These are phyloP conservation scores for Phataginus tetradactyla DNA, from an alignment of 2,797 vertebrate genomes.

Conservation along the genomic window DNA sequence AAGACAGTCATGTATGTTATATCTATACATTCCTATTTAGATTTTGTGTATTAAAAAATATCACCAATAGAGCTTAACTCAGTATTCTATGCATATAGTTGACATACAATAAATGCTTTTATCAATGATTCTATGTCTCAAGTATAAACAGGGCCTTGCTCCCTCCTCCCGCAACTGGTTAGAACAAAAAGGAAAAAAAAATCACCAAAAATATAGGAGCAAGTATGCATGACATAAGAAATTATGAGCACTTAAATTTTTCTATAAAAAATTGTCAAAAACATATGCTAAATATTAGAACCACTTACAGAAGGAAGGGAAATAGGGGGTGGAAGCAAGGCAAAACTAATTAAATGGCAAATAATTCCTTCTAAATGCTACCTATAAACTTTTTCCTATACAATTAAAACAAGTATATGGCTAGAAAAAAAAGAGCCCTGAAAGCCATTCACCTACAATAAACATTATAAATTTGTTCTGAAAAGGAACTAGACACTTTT, in stretches of 20 bases:
- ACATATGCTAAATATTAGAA: neutral
- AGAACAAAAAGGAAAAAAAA: neutral
- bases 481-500: neutral
- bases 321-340: neutral
- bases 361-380: neutral
- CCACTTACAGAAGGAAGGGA: neutral
- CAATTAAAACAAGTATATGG: neutral
- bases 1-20: neutral
- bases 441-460: neutral
- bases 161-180: neutral
- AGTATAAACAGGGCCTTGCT: neutral
- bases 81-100: neutral
- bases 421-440: neutral
- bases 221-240: neutral
- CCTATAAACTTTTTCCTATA: neutral
- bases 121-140: neutral
- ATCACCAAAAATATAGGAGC: neutral
- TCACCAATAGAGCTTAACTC: neutral
- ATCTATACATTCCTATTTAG: neutral
- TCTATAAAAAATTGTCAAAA: neutral
- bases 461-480: neutral
- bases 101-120: neutral
- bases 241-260: neutral
- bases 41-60: neutral
- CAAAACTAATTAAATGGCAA: neutral